Base-by-base conservation (phyloP, 2,888 invertebrate species). In the Atherix ibis region DNA sequence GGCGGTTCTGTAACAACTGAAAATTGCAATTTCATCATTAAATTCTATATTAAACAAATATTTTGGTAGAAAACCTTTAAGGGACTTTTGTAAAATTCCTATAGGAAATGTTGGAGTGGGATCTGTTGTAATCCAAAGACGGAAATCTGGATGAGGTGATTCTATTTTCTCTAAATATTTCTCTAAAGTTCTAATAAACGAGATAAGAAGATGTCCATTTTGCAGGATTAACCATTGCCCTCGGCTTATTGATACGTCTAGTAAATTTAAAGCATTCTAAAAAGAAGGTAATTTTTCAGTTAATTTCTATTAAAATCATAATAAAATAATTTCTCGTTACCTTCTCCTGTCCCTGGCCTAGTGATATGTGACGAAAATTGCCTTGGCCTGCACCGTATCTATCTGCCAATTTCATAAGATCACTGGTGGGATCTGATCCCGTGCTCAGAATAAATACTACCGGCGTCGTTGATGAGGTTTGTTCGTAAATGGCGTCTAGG, bases 151-250 rank as follows among this genome's bases (percentile, higher is more conserved):
- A 64, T 92, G 88, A 0, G 87, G 84, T 47, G 77, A 78, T 36
- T 66, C 70, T 49, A 83, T 68, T 54, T 74, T 67, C 51, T 89
- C 89, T 32, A 92, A 59, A 43, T 74, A 71, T 52, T 89, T 89
- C 58, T 91, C 91, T 43, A 92, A 60, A 42, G 74, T 73, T 14
- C 73, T 68, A 4, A 89, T 68, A 64, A 91, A 91, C 4, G 70
- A 65, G 8, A 88, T 68, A 16, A 91, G 62, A 31, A 92, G 63
- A 54, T 92, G 92, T 41, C 89, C 92, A 62, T 92, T 92, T 64
- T 91, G 91, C 16, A 89, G 66, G 71, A 92, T 82, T 40, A 92
- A 61, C 92, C 92, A 92, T 49, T 82, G 79, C 0, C 92, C 92
- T 52, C 78, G 71, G 1, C 67, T 63, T 9, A 77, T 68, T 0